Percentiles rank a stretch among this genome's conserved stretches.
phyloP scores from a whole-genome alignment of 2,888 invertebrate species.

The Latheticus oryzae region DNA sequence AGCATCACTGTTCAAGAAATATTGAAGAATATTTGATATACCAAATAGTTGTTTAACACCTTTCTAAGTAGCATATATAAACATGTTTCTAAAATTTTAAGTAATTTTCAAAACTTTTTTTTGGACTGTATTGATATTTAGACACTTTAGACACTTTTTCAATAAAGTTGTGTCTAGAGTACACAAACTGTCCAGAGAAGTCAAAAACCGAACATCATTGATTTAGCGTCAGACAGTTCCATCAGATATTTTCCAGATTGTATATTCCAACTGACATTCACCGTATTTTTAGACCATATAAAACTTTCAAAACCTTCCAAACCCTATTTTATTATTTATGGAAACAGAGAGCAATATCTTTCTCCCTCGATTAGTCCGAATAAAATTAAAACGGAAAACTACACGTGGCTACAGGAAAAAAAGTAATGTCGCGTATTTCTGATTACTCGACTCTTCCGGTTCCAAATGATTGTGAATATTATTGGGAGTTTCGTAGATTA shows the following conservation, averaged over 20 bases:
- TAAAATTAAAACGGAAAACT: constrained; percentile 21
- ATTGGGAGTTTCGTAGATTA: constrained; percentile 17
- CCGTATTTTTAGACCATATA: constrained; percentile 33
- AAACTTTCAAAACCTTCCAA: constrained; percentile 35
- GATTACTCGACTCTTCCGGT: constrained; percentile 11
- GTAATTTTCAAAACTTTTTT: too few species aligned
- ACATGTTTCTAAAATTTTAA: too few species aligned
- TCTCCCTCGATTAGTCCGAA: constrained; percentile 13
- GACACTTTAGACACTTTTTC: too few species aligned
- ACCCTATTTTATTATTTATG: constrained; percentile 39
- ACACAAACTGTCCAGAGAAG: too few species aligned
- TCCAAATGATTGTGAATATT: constrained; percentile 17
- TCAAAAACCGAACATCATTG: too few species aligned
- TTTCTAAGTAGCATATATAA: too few species aligned
- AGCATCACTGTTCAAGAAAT: too few species aligned
- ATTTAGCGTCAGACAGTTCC: constrained; percentile 23
- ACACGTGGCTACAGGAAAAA: neutral
- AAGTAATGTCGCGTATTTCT: neutral
- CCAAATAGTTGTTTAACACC: too few species aligned
- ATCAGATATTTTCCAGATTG: constrained; percentile 29
- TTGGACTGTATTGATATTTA: too few species aligned
- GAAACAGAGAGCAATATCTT: constrained; percentile 30
- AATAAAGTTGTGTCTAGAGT: too few species aligned
- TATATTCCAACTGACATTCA: constrained; percentile 35
- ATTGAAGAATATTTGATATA: too few species aligned